Evolutionary conservation across 2,888 invertebrate species (phyloP).

Genomic region (Lepidochrysops patricia): DNA sequence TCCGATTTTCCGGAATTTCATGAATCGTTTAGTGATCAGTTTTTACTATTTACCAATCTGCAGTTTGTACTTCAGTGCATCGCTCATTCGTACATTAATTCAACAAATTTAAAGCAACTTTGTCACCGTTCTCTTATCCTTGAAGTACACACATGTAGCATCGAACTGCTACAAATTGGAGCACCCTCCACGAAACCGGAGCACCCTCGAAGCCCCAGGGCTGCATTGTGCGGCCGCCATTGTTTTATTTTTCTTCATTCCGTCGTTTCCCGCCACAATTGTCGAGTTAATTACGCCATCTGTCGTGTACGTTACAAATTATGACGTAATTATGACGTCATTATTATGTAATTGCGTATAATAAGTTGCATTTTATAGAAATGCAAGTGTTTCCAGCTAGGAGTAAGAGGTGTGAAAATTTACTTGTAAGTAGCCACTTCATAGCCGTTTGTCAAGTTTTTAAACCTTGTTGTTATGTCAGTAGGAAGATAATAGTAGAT

Average conservation of each 20-base stretch:
- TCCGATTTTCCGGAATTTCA: too few relatives aligned
- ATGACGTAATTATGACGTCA: constrained; percentile 12
- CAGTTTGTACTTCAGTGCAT: too few relatives aligned
- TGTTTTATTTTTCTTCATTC: constrained; percentile 24
- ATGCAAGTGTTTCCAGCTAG: not conserved
- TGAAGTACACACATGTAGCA: constrained; percentile 11
- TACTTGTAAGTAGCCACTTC: not conserved
- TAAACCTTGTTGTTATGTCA: not conserved
- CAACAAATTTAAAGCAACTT: not conserved
- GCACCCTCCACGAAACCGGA: constrained; percentile 18
- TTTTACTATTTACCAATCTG: too few relatives aligned
- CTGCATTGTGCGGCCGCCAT: constrained; percentile 19
- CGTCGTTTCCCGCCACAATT: constrained; percentile 24
- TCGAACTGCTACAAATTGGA: constrained; percentile 23
- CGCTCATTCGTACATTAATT: not conserved
- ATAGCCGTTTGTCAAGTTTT: not conserved
- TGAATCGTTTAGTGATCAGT: too few relatives aligned
- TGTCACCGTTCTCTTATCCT: not conserved
- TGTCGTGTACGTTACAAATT: constrained; percentile 26
- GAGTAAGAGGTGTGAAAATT: not conserved
- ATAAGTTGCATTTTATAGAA: constrained; percentile 9
- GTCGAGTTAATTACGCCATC: constrained; percentile 41
- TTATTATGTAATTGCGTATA: constrained; percentile 12
- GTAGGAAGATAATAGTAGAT: too few relatives aligned
- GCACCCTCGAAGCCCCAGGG: constrained; percentile 19